Evolutionary conservation across 2,113 vertebrate genomes (phyloP), one percentile per base, ranked within the genome.

Genomic region (Scomber scombrus): DNA sequence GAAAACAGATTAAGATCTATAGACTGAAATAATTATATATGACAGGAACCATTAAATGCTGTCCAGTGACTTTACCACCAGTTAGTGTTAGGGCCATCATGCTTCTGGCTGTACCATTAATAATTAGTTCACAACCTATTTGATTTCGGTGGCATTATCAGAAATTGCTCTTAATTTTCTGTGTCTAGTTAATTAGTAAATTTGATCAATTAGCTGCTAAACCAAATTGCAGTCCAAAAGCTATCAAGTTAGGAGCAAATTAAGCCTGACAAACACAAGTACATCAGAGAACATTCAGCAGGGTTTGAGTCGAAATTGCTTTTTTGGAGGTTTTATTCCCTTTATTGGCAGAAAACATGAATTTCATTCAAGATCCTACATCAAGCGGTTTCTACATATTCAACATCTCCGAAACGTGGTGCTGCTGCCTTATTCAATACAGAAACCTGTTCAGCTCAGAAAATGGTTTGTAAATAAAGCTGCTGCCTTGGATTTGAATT

Each of bases 181-280:
- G 40, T 52, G 68, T 71, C 68, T 65, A 19, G 57, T 87, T 91
- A 89, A 91, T 90, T 82, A 86, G 75, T 71, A 67, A 82, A 61
- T 89, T 81, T 83, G 82, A 92, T 92, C 75, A 85, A 90, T 89
- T 86, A 67, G 60, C 65, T 3, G 54, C 47, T 52, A 69, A 85
- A 80, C 67, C 19, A 81, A 88, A 92, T 82, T 88, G 72, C 65
- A 73, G 67, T 76, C 73, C 81, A 88, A 91, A 89, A 85, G 80
- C 78, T 70, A 80, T 79, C 78, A 81, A 77, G 65, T 78, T 54
- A 67, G 65, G 34, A 78, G 75, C 64, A 83, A 88, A 90, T 88
- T 61, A 82, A 52, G 66, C 19, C 64, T 71, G 68, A 26, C 23
- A 87, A 82, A 80, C 85, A 88, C 51, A 55, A 80, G 73, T 68